Evolutionary conservation across 2,888 invertebrate genomes (phyloP).

Genomic region (Agelastica alni): DNA sequence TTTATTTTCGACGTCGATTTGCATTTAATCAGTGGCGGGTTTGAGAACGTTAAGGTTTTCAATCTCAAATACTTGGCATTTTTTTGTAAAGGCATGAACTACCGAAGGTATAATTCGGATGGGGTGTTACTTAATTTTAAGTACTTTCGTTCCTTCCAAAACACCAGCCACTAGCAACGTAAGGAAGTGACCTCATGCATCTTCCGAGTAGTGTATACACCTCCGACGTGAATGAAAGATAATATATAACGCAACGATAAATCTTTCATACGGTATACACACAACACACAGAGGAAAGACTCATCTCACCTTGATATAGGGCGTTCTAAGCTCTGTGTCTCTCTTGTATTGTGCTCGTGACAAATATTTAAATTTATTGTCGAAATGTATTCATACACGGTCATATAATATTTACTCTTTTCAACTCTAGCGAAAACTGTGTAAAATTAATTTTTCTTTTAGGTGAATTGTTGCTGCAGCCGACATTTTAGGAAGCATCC

Average conservation of each 20-base stretch:
- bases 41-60: too few species aligned
- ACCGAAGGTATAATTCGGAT: too few species aligned
- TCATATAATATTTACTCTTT: too few species aligned
- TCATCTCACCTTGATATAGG: slow-evolving; percentile 43
- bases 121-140: too few species aligned
- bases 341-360: slow-evolving; percentile 42
- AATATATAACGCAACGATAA: slow-evolving; percentile 21
- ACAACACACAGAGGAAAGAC: slow-evolving; percentile 32
- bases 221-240: slow-evolving; percentile 18
- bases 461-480: too few species aligned
- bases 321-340: slow-evolving; percentile 14
- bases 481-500: too few species aligned
- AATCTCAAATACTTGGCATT: too few species aligned
- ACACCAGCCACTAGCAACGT: background rate
- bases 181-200: slow-evolving; percentile 19
- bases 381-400: too few species aligned
- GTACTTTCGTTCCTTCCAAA: background rate
- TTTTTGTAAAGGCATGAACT: too few species aligned
- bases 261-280: slow-evolving; percentile 25
- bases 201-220: slow-evolving; percentile 10
- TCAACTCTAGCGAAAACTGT: too few species aligned
- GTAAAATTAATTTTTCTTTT: too few species aligned
- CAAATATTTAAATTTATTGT: slow-evolving; percentile 42
- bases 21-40: too few species aligned
- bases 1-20: slow-evolving; percentile 6